Evolutionary conservation across 2,797 vertebrate species (phyloP), one percentile per base, ranked within the genome.

Genomic region (Cercopithecus diana): DNA sequence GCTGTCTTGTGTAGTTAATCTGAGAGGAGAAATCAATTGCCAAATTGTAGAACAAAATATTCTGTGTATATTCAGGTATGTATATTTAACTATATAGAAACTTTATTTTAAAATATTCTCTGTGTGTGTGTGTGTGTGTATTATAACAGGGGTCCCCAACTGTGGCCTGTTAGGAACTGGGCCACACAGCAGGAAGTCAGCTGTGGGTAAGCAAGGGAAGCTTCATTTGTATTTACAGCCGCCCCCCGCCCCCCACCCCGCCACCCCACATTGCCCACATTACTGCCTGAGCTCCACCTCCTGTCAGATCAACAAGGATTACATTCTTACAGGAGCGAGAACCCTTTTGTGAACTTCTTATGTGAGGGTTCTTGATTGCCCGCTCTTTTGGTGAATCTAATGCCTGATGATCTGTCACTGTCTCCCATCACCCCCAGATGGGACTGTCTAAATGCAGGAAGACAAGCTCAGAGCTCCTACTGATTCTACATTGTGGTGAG

Each of bases 1-100:
- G 14, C 36, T 88, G 17, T 92, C 57, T 89, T 81, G 7, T 70
- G 24, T 77, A 88, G 50, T 61, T 88, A n/a, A 48, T 72, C 19
- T 61, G 33, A 95, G 48, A 90, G 90, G 7, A 93, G 90, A 90
- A 93, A 8, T 61, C 30, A 77, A 26, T 76, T 93, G 39, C 77
- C 76, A 45, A 82, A 8, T 83, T 92, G 22, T 73, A 95, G 83
- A 75, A 45, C 75, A 95, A 55, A 92, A 36, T 76, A 28, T 67
- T 95, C 52, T 85, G 6, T 41, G 14, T 80, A 41, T 85, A 67
- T 75, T 92, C 43, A 84, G 4, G 41, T 80, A 77, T 26, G 26
- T 80, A 24, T 79, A 61, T 90, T 90, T 76, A 84, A 84, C 26
- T 70, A 43, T 48, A 33, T 30, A 88, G 36, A 77, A 26, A 75